Percentiles rank a stretch among this genome's conserved stretches.
Conservation (phyloP, 37 sponge, comb jelly and placozoan genomes). For the Eunapius fragilis region DNA sequence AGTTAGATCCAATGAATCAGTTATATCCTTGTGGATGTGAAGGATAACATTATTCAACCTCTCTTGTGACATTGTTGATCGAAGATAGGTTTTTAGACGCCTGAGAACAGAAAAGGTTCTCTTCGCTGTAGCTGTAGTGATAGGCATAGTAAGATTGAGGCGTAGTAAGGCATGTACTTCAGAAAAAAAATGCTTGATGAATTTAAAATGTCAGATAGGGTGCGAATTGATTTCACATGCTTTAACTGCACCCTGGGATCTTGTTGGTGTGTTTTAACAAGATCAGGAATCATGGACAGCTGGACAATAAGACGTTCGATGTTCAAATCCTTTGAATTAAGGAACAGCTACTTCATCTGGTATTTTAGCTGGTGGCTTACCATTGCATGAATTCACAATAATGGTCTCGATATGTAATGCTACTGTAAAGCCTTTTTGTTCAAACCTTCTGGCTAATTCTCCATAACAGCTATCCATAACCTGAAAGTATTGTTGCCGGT, state of each 20-base stretch:
- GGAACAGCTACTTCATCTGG: too few species aligned
- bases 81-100: too few species aligned
- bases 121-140: constrained; percentile 59
- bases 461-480: constrained; percentile 21
- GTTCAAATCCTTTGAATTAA: not conserved
- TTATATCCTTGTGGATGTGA: too few species aligned
- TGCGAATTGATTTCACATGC: not conserved
- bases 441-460: constrained; percentile 47
- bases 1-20: too few species aligned
- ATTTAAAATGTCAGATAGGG: not conserved
- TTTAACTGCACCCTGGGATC: not conserved
- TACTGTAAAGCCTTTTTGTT: constrained; percentile 14
- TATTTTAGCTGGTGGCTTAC: not conserved
- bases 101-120: constrained; percentile 62
- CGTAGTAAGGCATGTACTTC: constrained; percentile 33
- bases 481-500: constrained; percentile 58
- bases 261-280: not conserved
- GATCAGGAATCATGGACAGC: not conserved
- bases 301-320: not conserved
- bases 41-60: too few species aligned
- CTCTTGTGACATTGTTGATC: too few species aligned
- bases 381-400: too few species aligned
- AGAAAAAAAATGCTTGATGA: constrained; percentile 2
- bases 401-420: not conserved
- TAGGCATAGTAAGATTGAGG: constrained; percentile 46